phyloP scores from a whole-genome alignment of 2,113 vertebrate species.

The Alouatta palliata region DNA sequence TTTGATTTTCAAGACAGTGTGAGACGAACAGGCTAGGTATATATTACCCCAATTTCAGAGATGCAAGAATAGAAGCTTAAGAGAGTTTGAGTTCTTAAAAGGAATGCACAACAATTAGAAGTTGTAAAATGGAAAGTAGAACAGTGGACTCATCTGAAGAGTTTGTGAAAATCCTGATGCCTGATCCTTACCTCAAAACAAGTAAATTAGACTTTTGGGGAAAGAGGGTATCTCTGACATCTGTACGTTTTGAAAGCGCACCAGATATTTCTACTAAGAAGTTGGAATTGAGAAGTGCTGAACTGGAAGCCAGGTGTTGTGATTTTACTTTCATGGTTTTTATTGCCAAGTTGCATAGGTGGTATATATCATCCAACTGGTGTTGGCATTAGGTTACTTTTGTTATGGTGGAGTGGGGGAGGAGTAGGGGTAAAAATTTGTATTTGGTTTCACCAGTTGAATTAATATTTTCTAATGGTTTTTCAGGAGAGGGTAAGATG shows the following conservation, averaged over 20 bases:
- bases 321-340: neutral
- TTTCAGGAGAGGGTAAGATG: neutral
- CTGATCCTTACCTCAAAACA: neutral
- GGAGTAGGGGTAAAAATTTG: neutral
- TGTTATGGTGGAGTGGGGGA: neutral
- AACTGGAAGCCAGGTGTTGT: neutral
- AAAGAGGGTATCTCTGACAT: neutral
- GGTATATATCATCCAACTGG: neutral
- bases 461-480: neutral
- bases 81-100: neutral
- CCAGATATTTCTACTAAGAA: neutral
- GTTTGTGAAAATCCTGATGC: neutral
- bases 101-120: neutral
- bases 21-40: neutral
- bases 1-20: neutral
- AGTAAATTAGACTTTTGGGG: neutral
- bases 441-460: constrained; percentile 13
- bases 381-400: neutral
- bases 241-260: neutral
- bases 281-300: neutral
- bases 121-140: neutral
- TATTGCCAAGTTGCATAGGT: neutral
- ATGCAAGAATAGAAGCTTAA: neutral
- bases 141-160: neutral
- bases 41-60: neutral